Evolutionary conservation across 2,888 invertebrate genomes (phyloP), one percentile per base, ranked within the genome.

Genomic region (Oasisia sp.): DNA sequence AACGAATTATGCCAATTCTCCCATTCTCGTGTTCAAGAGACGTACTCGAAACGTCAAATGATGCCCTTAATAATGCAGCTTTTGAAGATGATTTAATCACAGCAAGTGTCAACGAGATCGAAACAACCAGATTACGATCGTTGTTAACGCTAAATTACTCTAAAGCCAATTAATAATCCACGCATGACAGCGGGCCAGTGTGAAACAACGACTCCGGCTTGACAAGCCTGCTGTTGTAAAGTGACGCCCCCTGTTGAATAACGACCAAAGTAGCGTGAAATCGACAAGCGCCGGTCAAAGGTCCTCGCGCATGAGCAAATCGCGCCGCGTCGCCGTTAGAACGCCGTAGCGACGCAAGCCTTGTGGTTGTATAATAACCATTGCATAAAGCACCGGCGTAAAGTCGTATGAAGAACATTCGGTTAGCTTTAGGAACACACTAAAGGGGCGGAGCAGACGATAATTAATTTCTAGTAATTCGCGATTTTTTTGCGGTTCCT

Each of bases 191-290:
- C 74, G 27, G 27, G 74, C 19, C 74, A 27, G 27, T 27, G 74
- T 0, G 27, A 74, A 74, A 27, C 74, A 27, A 27, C 74, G 27
- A 74, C 27, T 74, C 27, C 74, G 74, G 19, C 27, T 19, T 27
- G 74, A 74, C 74, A 74, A 27, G 74, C 19, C 74, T 3, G 27
- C 74, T 74, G 74, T 74, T 74, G 74, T 74, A 74, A 74, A 74
- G n/a, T 74, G 7, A 74, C 5, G 74, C 74, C 74, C 74, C 27
- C 74, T 74, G 74, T 74, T 74, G 74, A 74, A 74, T 74, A 74
- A 74, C 74, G 74, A 74, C 74, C 74, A 74, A 74, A 74, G 74
- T 74, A 74, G 74, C 74, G n/a, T 74, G 74, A 74, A 74, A 74
- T 74, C 74, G 74, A 74, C 74, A 74, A 74, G 74, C 74, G 74